phyloP scores from a whole-genome alignment of 2,888 invertebrate species.

The Ommatoiulus sabulosus region DNA sequence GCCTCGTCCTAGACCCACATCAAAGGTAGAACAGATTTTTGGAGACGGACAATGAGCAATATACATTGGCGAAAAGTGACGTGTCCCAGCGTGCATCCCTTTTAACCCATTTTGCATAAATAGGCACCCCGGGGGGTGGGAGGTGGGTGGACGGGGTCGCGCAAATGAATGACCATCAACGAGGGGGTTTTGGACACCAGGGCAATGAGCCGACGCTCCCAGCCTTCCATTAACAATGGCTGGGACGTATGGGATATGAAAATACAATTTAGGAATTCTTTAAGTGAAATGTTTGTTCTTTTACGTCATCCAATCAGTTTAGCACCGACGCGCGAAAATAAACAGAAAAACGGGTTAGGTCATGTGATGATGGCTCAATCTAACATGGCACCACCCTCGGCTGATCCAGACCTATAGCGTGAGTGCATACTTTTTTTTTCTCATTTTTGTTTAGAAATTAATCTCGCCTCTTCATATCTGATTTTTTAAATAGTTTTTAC shows the following conservation, averaged over 20 bases:
- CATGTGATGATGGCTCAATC: neutral
- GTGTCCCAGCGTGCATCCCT: neutral
- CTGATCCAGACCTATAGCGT: neutral
- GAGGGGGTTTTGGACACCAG: neutral
- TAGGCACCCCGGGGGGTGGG: neutral
- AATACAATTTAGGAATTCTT: constrained; percentile 31
- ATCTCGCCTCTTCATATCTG: neutral
- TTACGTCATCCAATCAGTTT: constrained; percentile 17
- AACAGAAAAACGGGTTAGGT: constrained; percentile 24
- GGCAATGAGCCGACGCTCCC: constrained; percentile 36
- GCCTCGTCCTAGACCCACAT: constrained; percentile 24
- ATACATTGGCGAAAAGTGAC: neutral
- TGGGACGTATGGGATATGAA: neutral
- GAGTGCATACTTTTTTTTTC: too few species aligned
- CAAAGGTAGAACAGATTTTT: neutral
- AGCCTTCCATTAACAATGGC: constrained; percentile 14
- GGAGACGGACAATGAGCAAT: neutral
- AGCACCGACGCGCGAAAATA: neutral
- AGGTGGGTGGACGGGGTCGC: neutral
- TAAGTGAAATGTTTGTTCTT: constrained; percentile 35
- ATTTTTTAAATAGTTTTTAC: neutral
- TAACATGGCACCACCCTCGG: neutral
- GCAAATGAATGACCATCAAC: constrained; percentile 11
- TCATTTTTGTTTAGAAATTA: neutral
- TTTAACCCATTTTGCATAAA: constrained; percentile 20